A percentile compares a stretch with the other conserved stretches of the same genome.
These are phyloP conservation scores for Drosophila auraria DNA, from an alignment of 1,140 invertebrate species.

Conservation along the genomic window DNA sequence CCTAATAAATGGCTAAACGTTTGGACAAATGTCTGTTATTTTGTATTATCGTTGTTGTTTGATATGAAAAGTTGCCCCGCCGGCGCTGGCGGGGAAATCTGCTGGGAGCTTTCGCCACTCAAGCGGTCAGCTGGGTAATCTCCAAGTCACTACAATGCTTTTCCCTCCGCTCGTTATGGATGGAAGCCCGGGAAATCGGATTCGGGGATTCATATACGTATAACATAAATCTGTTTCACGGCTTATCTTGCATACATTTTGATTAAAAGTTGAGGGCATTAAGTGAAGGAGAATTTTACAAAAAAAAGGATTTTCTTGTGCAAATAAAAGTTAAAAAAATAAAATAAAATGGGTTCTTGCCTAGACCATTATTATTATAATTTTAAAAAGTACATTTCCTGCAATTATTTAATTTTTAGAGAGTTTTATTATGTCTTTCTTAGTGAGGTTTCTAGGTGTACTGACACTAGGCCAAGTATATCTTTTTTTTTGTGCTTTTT, in stretches of 20 bases:
- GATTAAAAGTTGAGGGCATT: neutral
- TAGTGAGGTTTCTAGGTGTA: neutral
- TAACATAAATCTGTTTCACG: constrained; percentile 1
- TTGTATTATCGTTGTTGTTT: constrained; percentile 77
- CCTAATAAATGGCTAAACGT: constrained; percentile 78
- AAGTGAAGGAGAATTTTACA: too few relatives aligned
- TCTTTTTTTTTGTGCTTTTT: neutral
- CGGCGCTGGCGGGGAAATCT: constrained; percentile 16
- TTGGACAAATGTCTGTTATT: constrained; percentile 76
- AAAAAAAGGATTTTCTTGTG: neutral
- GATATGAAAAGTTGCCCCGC: constrained; percentile 63
- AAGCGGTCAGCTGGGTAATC: constrained; percentile 33
- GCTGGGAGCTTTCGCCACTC: constrained; percentile 43
- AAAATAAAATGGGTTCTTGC: too few relatives aligned
- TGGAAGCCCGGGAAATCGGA: constrained; percentile 2
- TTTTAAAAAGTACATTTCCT: neutral
- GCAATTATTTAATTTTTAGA: too few relatives aligned
- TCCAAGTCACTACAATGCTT: neutral
- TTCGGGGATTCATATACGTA: neutral
- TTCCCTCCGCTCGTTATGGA: constrained; percentile 26
- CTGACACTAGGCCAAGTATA: constrained; percentile 6
- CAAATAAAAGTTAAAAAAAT: neutral
- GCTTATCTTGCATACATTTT: neutral
- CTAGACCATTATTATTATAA: neutral
- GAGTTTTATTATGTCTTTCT: too few relatives aligned